Evolutionary conservation across 2,888 invertebrate genomes (phyloP), one percentile per base, ranked within the genome.

Genomic region (Tetranychus truncatus): DNA sequence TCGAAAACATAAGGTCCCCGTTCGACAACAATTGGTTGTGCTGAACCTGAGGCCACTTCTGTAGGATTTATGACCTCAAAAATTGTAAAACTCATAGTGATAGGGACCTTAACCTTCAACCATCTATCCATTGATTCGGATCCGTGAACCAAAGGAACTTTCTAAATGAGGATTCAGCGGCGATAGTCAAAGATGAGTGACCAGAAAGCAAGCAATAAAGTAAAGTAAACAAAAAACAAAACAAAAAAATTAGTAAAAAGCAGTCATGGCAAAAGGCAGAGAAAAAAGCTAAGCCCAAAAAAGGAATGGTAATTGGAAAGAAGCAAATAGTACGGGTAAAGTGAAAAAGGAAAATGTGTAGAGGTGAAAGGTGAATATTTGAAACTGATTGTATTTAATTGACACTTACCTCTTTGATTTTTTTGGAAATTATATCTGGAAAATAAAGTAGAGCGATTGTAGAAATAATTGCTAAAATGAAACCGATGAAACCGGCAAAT

Each of bases 1-100:
- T 69, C 34, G 66, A 73, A 75, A 67, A 69, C 66, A 69, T 73
- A 75, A 5, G 75, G 75, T 44, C 75, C 75, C 45, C 67, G 67
- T 46, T 75, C 75, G 15, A 45, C 15, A n/a, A 72, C 8, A 24
- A 9, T 34, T 15, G 72, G 72, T 45, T 45, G 44, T 0, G 45
- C 72, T 11, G 20, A 24, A 24, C 45, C 45, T 1, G 20, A 24
- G 1, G 7, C 20, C 67, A 45, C 67, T 11, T 66, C 69, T 9
- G 66, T 20, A 8, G 11, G n/a, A 46, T 75, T 75, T 20, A 67
- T 69, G 1, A 75, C 15, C 4, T 66, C 9, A 7, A 75, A 73
- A 9, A 75, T 44, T 15, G 46, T 24, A 67, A 73, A 75, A 1
- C 66, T 75, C 73, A 75, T 73, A n/a, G 66, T 46, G 9, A 73